Evolutionary conservation across 2,888 invertebrate genomes (phyloP), one percentile per base, ranked within the genome.

Genomic region (Calephelis perditalis): DNA sequence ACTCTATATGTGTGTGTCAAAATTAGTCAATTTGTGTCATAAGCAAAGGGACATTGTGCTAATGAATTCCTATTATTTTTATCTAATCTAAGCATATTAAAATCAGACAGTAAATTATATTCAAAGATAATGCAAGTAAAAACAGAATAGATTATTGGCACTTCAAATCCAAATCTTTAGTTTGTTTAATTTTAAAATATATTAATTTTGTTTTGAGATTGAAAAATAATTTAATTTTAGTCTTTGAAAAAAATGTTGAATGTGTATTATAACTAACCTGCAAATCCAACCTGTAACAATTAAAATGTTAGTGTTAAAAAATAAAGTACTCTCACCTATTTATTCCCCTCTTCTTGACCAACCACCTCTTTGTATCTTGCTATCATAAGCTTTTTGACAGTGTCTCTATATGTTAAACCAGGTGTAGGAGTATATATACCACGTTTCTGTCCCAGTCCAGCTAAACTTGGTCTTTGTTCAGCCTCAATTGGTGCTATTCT

Each of bases 401-500:
- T 96, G 74, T 97, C 96, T 85, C 97, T 94, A 79, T 97, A 97
- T 0, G 96, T 96, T 76, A 96, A 96, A 15, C 96, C 96, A 0
- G 96, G 96, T 64, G 94, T 92, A 0, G 96, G 94, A 54, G 94
- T 94, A 76, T 96, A 95, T 15, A 94, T 94, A 26, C 95, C 93
- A 55, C 95, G 91, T 79, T 96, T 95, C 64, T 95, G 95, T 0
- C 98, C 98, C 45, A 99, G 88, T 0, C 99, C 99, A 4, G 96
- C 97, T 26, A 95, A 93, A 60, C 93, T 92, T 5, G 93, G 93
- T 58, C 97, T 76, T 62, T 86, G 86, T 66, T 86, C 85, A 64
- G 96, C 96, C 92, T 98, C 96, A 67, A 99, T 97, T 57, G 98
- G 98, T 60, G 96, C 96, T 36, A 97, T 96, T 72, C 97, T 92